Conservation (phyloP, 2,113 vertebrate genomes). For the Ptyas mucosa region DNA sequence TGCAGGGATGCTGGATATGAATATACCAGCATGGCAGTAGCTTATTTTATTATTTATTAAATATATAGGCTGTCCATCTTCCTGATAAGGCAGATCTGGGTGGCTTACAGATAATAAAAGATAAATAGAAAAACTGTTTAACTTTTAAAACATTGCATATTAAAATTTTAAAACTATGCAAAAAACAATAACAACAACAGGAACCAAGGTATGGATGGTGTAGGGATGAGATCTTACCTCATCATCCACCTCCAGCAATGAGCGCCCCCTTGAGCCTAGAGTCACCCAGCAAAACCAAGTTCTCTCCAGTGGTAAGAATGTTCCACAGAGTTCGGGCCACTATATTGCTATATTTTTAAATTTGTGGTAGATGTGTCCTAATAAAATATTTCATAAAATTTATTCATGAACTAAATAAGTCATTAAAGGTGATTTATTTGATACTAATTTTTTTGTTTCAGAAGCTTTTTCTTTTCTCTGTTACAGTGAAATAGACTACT, state of each 20-base stretch:
- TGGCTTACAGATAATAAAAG: neutral
- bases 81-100: neutral
- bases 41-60: neutral
- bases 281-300: neutral
- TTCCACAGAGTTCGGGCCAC: neutral
- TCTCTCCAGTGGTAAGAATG: neutral
- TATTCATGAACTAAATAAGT: neutral
- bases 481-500: conserved; percentile 87
- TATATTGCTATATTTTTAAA: neutral
- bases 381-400: neutral
- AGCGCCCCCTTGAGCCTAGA: neutral
- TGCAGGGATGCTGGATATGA: neutral
- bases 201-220: neutral
- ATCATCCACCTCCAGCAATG: neutral
- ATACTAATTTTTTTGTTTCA: neutral
- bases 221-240: neutral
- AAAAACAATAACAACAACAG: no score
- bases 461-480: conserved; percentile 6
- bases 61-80: neutral
- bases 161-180: neutral
- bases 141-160: neutral
- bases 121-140: neutral
- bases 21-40: neutral
- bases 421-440: neutral
- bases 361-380: no score